These are phyloP conservation scores for Microctenopoma lineatum DNA, from an alignment of 2,797 vertebrate species.

Conservation along the genomic window DNA sequence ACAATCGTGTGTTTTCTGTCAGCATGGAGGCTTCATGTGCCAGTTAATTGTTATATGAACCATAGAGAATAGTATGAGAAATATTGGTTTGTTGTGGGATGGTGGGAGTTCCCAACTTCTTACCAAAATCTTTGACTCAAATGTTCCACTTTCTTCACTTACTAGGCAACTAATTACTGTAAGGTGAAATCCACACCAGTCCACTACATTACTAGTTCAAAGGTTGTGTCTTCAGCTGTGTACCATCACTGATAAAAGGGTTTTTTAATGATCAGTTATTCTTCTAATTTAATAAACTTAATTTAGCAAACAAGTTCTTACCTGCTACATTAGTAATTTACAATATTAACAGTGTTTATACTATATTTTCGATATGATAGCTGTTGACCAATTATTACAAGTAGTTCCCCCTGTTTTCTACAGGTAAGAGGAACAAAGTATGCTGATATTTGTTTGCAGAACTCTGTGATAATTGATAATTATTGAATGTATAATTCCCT, in stretches of 20 bases:
- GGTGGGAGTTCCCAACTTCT: background rate
- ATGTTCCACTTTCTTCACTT: background rate
- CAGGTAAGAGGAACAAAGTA: conserved; percentile 43
- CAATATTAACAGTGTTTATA: too few species aligned
- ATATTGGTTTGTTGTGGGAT: background rate
- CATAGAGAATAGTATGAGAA: background rate
- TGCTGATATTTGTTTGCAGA: conserved; percentile 29
- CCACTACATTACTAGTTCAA: too few species aligned
- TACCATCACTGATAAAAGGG: too few species aligned
- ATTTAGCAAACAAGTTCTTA: too few species aligned
- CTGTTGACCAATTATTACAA: conserved; percentile 3
- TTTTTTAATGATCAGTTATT: too few species aligned
- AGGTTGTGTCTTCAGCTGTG: too few species aligned
- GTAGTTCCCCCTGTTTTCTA: conserved; percentile 20
- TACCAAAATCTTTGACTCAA: conserved; percentile 1
- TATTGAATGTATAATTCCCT: background rate
- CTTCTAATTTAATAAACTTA: too few species aligned
- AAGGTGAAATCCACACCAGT: background rate
- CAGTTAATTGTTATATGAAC: conserved; percentile 5
- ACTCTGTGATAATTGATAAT: background rate
- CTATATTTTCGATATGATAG: too few species aligned
- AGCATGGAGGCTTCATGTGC: background rate
- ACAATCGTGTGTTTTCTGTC: conserved; percentile 31
- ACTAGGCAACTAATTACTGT: background rate
- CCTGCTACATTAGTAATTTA: too few species aligned